Percentiles rank a stretch among this genome's conserved stretches.
Evolutionary conservation across 2,888 invertebrate species (phyloP).

Genomic region (Drosophila niveifrons): DNA sequence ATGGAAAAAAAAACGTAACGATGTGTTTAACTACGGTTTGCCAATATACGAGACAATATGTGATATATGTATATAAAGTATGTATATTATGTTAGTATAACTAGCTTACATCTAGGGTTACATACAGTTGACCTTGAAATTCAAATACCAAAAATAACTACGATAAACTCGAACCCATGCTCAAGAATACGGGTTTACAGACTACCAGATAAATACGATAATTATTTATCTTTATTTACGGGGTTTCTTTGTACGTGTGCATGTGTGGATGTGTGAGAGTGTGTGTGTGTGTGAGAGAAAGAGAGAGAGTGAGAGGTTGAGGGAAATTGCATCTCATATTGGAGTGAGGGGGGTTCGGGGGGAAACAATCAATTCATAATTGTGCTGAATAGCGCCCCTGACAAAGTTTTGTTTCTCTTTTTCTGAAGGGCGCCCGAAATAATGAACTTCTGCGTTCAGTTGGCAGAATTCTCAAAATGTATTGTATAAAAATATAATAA

Average conservation of each 20-base stretch:
- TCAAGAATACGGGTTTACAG: conserved; percentile 31
- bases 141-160: conserved; percentile 41
- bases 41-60: conserved; percentile 30
- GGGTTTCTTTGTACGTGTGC: conserved; percentile 37
- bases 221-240: conserved; percentile 15
- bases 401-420: conserved; percentile 64
- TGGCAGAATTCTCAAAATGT: conserved; percentile 51
- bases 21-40: conserved; percentile 37
- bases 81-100: conserved; percentile 58
- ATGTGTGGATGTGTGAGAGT: conserved; percentile 25
- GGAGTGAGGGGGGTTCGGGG: conserved; percentile 9
- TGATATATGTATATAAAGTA: conserved; percentile 25
- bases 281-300: conserved; percentile 9
- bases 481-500: conserved; percentile 15
- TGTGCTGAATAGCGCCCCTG: conserved; percentile 73
- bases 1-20: conserved; percentile 40
- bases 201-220: conserved; percentile 7
- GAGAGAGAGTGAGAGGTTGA: background rate
- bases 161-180: conserved; percentile 68
- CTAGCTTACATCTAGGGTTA: conserved; percentile 71
- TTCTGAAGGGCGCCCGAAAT: conserved; percentile 67
- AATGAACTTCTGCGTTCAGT: conserved; percentile 39
- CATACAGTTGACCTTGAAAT: conserved; percentile 64
- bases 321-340: conserved; percentile 35
- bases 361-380: conserved; percentile 31